A percentile compares a stretch with the other conserved stretches of the same genome.
These are phyloP conservation scores for Chionis minor DNA, from an alignment of 2,113 vertebrate species.

Conservation along the genomic window DNA sequence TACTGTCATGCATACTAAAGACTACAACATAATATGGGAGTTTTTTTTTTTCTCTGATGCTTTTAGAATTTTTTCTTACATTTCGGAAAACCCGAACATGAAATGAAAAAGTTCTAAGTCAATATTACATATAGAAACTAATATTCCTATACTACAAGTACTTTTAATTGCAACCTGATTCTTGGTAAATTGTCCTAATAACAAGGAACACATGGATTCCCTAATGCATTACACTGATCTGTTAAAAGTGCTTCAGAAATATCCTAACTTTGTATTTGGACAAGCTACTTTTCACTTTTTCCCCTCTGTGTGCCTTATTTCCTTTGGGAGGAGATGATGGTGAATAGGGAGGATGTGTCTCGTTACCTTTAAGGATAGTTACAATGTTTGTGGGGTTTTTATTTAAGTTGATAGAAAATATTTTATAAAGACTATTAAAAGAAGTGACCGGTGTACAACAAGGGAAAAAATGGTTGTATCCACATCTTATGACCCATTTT, in stretches of 20 bases:
- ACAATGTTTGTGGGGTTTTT: accelerated
- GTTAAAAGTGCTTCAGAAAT: neutral
- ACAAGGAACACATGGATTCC: neutral
- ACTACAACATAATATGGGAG: accelerated
- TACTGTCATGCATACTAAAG: neutral
- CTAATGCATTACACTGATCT: neutral
- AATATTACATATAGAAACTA: neutral
- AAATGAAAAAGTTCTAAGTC: neutral
- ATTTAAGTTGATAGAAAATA: neutral
- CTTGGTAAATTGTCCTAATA: neutral
- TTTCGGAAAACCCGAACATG: neutral
- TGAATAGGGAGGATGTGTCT: neutral
- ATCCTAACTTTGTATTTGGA: neutral
- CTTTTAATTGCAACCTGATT: neutral
- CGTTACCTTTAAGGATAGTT: neutral
- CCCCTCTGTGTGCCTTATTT: neutral
- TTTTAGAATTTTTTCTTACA: neutral
- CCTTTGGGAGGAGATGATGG: neutral
- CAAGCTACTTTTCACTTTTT: neutral
- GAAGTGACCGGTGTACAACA: neutral
- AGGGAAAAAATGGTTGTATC: neutral
- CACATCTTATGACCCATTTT: neutral
- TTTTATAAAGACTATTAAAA: neutral
- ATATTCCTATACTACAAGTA: neutral
- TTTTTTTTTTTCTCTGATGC: neutral